These are phyloP conservation scores for Smutsia gigantea DNA, from an alignment of 2,797 vertebrate genomes.

Conservation along the genomic window DNA sequence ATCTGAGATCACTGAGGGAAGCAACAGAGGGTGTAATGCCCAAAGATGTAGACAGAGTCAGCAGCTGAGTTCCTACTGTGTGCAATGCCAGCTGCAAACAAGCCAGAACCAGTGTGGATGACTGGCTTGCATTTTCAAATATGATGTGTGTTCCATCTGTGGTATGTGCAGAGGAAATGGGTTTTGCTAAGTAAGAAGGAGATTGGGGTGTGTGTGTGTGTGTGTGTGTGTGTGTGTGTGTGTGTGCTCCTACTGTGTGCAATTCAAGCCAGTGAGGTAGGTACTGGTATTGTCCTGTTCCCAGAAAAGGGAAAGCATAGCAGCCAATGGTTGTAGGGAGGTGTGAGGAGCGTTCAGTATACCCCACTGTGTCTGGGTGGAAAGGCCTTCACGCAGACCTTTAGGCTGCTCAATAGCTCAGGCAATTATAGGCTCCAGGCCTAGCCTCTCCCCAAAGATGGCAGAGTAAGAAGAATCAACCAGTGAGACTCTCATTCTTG, in stretches of 20 bases:
- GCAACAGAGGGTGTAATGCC: neutral
- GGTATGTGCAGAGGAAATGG: neutral
- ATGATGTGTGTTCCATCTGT: neutral
- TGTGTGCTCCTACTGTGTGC: neutral
- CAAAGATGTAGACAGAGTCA: neutral
- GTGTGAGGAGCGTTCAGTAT: neutral
- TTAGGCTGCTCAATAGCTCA: neutral
- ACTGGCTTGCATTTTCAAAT: slow-evolving; percentile 9
- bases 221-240: neutral
- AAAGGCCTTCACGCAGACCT: neutral
- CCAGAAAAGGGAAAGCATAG: neutral
- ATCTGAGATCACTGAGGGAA: neutral
- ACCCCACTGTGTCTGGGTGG: neutral
- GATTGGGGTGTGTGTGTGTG: neutral
- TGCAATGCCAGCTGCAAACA: neutral
- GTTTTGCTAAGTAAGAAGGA: neutral
- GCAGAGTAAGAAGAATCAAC: neutral
- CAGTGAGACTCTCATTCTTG: neutral
- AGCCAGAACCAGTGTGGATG: neutral
- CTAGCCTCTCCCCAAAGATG: neutral
- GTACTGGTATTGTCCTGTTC: neutral
- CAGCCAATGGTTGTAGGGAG: neutral
- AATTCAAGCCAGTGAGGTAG: neutral
- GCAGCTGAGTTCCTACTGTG: too few species aligned
- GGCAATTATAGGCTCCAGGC: neutral